Evolutionary conservation across 2,888 invertebrate genomes (phyloP).

Genomic region (Andrena chrysosceles): DNA sequence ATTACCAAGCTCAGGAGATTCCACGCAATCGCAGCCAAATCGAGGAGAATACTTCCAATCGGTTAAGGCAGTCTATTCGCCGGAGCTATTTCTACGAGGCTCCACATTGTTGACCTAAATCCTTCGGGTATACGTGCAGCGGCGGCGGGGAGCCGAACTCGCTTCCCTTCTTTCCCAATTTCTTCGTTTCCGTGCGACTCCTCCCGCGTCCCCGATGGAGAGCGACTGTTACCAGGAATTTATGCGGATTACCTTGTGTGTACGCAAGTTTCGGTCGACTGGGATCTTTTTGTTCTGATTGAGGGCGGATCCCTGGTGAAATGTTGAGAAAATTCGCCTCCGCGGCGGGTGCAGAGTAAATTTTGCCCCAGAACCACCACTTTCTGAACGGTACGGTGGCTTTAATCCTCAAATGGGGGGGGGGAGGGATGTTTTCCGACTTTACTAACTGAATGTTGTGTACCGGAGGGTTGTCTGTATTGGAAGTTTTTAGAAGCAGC

Average conservation of each 20-base stretch:
- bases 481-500: too few species aligned
- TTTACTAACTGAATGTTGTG: too few species aligned
- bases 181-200: slow-evolving; percentile 41
- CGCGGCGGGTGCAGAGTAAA: neutral
- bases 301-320: slow-evolving; percentile 4
- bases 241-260: slow-evolving; percentile 42
- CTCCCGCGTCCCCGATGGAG: slow-evolving; percentile 12
- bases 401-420: too few species aligned
- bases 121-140: slow-evolving; percentile 34
- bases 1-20: slow-evolving; percentile 65
- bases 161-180: slow-evolving; percentile 32
- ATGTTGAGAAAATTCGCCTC: neutral
- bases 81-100: slow-evolving; percentile 57
- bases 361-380: neutral
- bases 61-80: slow-evolving; percentile 58
- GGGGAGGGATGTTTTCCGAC: too few species aligned
- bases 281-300: slow-evolving; percentile 21
- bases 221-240: slow-evolving; percentile 43
- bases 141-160: slow-evolving; percentile 24
- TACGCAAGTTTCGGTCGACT: slow-evolving; percentile 18
- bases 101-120: slow-evolving; percentile 68
- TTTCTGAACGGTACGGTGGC: neutral
- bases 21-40: slow-evolving; percentile 69
- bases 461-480: too few species aligned
- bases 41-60: slow-evolving; percentile 72